Base-by-base conservation (phyloP, 2,113 vertebrate genomes). In the Pelusios castaneus region DNA sequence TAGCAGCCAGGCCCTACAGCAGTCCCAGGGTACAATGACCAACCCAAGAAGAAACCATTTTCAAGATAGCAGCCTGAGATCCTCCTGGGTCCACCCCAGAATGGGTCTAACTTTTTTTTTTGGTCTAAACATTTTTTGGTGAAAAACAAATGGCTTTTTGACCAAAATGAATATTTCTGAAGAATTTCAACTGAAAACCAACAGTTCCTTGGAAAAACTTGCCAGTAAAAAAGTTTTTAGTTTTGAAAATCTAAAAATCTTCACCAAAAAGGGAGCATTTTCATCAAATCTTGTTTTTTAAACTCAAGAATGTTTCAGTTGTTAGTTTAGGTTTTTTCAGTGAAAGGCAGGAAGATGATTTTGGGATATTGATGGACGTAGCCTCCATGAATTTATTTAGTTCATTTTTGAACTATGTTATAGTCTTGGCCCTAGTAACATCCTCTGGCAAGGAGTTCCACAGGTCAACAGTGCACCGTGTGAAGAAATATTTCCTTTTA, bases 211-310 rank as follows among this genome's bases (percentile, higher is more conserved):
- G 52, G 73, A 63, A 94, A 19, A 21, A 27, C 8, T 55, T 89
- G 92, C 67, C 16, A 1, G 25, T 43, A 27, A 52, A 21, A 38
- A 55, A 81, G 49, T 3, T 79, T 0, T 10, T 1, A 3, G 6
- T 86, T 91, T 84, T 27, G 92, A 78, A 3, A 0, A 8, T 24
- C 22, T 56, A 14, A 56, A 25, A 9, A 8, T 56, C 25, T 56
- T 56, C 55, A 56, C 7, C 24, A 56, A 56, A 27, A 85, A 89
- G 0, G 0, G 7, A 34, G 56, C 34, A 5, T 47, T 88, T 84
- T 87, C 63, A 82, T 70, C 80, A 60, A 49, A 89, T 92, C 91
- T 85, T 56, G 22, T 11, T 88, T 89, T 90, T 56, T 78, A 93
- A 92, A 94, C 84, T 49, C 41, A 84, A 17, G 1, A 1, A 38